Conservation (phyloP, 2,888 invertebrate species). For the Cotesia congregata region DNA sequence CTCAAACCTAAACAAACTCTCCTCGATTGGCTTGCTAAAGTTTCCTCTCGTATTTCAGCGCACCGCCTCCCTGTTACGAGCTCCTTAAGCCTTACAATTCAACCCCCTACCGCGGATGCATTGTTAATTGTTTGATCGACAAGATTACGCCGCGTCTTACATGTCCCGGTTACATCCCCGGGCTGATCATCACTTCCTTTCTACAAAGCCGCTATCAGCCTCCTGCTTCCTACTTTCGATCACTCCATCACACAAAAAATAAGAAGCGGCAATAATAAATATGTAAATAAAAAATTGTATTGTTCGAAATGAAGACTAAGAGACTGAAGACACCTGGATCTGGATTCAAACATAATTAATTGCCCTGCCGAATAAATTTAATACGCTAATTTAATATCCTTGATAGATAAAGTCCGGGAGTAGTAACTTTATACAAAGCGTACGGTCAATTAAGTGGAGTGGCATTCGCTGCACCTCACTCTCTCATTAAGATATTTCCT, state of each 20-base stretch:
- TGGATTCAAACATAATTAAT: neutral
- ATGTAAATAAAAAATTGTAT: neutral
- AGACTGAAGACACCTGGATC: neutral
- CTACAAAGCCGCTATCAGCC: neutral
- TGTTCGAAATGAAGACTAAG: neutral
- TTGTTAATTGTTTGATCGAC: constrained; percentile 71
- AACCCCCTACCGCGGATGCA: constrained; percentile 54
- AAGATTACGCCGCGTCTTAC: constrained; percentile 69
- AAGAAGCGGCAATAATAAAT: neutral
- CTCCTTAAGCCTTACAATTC: constrained; percentile 39
- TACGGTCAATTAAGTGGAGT: neutral
- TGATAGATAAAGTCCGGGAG: neutral
- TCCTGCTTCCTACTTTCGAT: neutral
- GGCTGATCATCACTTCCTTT: neutral
- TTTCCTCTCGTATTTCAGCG: constrained; percentile 46
- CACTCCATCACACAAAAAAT: neutral
- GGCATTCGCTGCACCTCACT: neutral
- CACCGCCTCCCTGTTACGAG: constrained; percentile 13
- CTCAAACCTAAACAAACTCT: constrained; percentile 32
- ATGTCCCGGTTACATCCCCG: constrained; percentile 54
- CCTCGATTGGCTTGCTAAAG: constrained; percentile 18
- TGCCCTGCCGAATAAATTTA: neutral
- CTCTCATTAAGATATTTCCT: constrained; percentile 68
- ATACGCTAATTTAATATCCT: neutral
- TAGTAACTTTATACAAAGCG: neutral